Conservation (phyloP, 2,888 invertebrate genomes). For the Drosophila maculinotata region DNA sequence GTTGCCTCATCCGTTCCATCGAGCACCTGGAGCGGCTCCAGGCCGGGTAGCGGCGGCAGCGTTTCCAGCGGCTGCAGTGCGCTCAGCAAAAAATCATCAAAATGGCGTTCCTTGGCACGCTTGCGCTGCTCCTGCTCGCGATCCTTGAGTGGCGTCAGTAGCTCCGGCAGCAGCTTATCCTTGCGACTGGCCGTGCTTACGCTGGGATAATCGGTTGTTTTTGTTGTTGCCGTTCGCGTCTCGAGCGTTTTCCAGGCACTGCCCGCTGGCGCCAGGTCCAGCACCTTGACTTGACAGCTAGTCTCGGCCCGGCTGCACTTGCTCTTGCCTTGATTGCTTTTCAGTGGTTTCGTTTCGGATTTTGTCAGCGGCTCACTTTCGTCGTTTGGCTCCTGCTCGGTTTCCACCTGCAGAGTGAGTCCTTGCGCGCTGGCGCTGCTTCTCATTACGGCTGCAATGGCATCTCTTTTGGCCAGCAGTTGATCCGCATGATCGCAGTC, state of each 20-base stretch:
- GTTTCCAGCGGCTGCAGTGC: constrained; percentile 61
- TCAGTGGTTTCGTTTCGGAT: constrained; percentile 1
- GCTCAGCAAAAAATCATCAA: constrained; percentile 70
- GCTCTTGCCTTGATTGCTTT: background rate
- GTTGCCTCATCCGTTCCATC: too few relatives aligned
- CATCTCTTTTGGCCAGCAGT: constrained; percentile 55
- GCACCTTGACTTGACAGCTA: constrained; percentile 31
- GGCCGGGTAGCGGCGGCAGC: constrained; percentile 73
- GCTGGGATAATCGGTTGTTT: constrained; percentile 22
- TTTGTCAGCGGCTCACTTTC: background rate
- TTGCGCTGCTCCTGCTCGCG: background rate
- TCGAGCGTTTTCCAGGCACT: constrained; percentile 31
- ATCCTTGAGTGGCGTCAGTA: constrained; percentile 12
- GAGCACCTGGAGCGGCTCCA: constrained; percentile 72
- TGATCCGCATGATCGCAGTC: constrained; percentile 59
- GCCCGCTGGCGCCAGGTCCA: constrained; percentile 21
- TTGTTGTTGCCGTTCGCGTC: background rate
- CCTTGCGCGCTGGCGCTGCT: constrained; percentile 71
- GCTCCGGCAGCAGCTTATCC: constrained; percentile 21
- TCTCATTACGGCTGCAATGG: constrained; percentile 56
- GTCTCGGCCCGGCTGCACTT: constrained; percentile 1
- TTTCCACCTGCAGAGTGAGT: constrained; percentile 55
- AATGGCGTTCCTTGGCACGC: constrained; percentile 25
- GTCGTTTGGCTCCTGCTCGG: background rate
- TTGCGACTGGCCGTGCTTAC: constrained; percentile 18